Evolutionary conservation across 2,888 invertebrate genomes (phyloP), one percentile per base, ranked within the genome.

Genomic region (Eugnorisma glareosa): DNA sequence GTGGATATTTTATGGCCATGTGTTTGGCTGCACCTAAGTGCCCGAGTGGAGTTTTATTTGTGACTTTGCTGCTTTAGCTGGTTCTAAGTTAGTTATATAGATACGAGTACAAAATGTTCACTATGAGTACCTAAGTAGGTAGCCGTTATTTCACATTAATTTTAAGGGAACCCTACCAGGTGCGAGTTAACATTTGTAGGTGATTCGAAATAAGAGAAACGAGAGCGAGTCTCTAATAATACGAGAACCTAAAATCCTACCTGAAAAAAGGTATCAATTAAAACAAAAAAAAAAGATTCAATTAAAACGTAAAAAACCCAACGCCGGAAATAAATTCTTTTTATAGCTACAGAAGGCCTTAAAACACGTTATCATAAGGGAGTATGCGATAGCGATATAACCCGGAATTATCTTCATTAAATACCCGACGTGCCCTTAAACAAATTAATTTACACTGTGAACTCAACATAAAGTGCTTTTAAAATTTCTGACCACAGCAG

Each of bases 401-500:
- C 75, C 67, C 73, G 67, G 83, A 83, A 88, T 88, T 87, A 88
- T 88, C 88, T 89, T 88, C 85, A 89, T 89, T 89, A 90, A 86
- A 89, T 83, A 86, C 73, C 84, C 85, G 69, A 81, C 88, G 81
- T 88, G 79, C 85, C 87, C 84, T 87, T 87, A 90, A 82, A 88
- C 86, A 90, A 88, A 90, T 90, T 90, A 89, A 90, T 90, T 84
- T 82, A 82, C 86, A 88, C 84, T 81, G 88, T 82, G 83, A 84
- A 88, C 87, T 87, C 86, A 82, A 88, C 86, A 79, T 84, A 88
- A 89, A 89, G 86, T 86, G 85, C 88, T 88, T 88, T 89, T 86
- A 91, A 90, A 90, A 91, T 90, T 89, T 86, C 90, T 84, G 85
- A 83, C 86, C 83, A 86, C 86, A 82, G 82, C 88, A 91, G 89